Conservation (phyloP, 1,140 invertebrate species). For the Reticulitermes speratus region DNA sequence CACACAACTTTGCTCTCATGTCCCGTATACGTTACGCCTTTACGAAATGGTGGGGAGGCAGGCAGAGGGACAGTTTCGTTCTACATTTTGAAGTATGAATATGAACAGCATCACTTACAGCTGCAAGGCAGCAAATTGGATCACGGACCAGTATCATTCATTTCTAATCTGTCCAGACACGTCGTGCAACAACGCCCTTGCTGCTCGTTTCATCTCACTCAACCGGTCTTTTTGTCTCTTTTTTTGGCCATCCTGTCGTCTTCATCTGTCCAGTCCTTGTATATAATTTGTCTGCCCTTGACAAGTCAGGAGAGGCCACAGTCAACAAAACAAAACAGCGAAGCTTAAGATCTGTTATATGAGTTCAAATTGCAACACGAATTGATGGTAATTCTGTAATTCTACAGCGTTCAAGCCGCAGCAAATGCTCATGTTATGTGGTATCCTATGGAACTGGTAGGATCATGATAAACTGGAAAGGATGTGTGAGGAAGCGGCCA, state of each 20-base stretch:
- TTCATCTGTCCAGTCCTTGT: background rate
- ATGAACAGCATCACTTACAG: background rate
- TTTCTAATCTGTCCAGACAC: background rate
- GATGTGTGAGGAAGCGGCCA: too few relatives aligned
- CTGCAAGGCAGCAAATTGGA: background rate
- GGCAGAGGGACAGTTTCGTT: too few relatives aligned
- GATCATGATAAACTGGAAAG: too few relatives aligned
- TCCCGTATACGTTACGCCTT: too few relatives aligned
- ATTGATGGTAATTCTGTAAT: too few relatives aligned
- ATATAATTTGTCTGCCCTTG: background rate
- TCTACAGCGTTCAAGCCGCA: too few relatives aligned
- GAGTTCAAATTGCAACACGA: too few relatives aligned
- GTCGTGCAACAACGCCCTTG: background rate
- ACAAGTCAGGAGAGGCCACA: background rate
- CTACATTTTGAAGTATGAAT: background rate
- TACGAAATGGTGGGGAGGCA: too few relatives aligned
- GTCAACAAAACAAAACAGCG: background rate
- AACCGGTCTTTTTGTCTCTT: background rate
- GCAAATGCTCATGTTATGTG: too few relatives aligned
- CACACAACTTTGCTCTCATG: too few relatives aligned
- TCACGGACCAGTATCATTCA: background rate
- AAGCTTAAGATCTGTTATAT: background rate
- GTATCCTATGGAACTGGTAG: too few relatives aligned
- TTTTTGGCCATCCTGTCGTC: background rate
- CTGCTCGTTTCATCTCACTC: background rate